phyloP scores from a whole-genome alignment of 2,888 invertebrate species.

The Pemphredon lugubris region DNA sequence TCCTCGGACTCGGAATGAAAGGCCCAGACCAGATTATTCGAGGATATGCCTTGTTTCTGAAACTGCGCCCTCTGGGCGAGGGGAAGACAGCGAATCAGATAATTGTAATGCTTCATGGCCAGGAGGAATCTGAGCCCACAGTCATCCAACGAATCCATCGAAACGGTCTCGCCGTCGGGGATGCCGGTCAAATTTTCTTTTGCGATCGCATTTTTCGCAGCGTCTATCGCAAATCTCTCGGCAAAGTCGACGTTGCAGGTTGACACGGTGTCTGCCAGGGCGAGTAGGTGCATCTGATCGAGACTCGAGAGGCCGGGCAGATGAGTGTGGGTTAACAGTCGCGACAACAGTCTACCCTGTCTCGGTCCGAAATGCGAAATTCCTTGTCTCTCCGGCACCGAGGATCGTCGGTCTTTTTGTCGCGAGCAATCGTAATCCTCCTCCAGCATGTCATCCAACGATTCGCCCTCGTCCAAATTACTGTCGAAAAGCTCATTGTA shows the following conservation, averaged over 20 bases:
- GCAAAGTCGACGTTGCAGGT: conserved; percentile 95
- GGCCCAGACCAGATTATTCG: conserved; percentile 98
- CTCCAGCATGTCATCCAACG: conserved; percentile 90
- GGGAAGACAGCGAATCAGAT: conserved; percentile 95
- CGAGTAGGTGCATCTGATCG: conserved; percentile 99
- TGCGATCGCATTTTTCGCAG: conserved; percentile 86
- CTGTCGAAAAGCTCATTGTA: conserved; percentile 96
- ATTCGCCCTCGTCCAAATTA: conserved; percentile 89
- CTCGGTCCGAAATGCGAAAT: conserved; percentile 94
- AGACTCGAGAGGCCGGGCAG: conserved; percentile 96
- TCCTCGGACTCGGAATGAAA: conserved; percentile 99
- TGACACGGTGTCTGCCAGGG: conserved; percentile 98
- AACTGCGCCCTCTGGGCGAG: conserved; percentile 92
- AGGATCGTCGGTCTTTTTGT: conserved; percentile 85
- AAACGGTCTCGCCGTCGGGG: conserved; percentile 83
- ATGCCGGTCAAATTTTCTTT: conserved; percentile 85
- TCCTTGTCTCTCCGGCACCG: conserved; percentile 88
- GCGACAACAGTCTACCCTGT: conserved; percentile 92
- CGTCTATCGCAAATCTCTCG: conserved; percentile 88
- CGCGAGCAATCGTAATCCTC: conserved; percentile 85
- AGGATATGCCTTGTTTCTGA: conserved; percentile 93
- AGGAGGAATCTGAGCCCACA: conserved; percentile 97
- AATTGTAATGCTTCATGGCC: conserved; percentile 98
- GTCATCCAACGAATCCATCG: conserved; percentile 94
- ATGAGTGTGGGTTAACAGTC: conserved; percentile 96